A percentile compares a stretch with the other conserved stretches of the same genome.
phyloP scores from a whole-genome alignment of 2,888 invertebrate genomes.

The Megalurothrips usitatus region DNA sequence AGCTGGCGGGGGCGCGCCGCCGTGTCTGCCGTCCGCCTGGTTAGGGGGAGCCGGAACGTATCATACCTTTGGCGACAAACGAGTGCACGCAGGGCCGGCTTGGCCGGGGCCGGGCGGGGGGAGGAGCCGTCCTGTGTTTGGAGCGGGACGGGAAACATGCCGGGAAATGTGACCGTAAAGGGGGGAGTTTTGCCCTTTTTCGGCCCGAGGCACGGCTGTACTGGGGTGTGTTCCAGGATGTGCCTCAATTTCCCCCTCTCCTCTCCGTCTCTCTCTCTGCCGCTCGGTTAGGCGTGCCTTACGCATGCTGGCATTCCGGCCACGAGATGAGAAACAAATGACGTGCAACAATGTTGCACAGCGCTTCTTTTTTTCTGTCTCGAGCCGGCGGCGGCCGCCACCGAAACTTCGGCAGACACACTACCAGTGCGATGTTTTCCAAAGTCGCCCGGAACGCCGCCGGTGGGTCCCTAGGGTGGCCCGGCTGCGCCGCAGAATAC shows the following conservation, averaged over 20 bases:
- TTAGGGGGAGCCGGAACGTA: background rate
- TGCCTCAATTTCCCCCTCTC: slow-evolving; percentile 14
- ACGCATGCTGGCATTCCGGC: slow-evolving; percentile 10
- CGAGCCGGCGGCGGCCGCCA: background rate
- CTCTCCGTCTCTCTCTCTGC: too few relatives aligned
- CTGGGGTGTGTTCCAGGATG: background rate
- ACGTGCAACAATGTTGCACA: too few relatives aligned
- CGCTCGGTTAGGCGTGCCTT: background rate
- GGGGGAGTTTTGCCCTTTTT: background rate
- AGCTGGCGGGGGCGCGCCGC: too few relatives aligned
- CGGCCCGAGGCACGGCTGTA: background rate
- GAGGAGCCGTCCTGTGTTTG: too few relatives aligned
- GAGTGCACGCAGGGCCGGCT: background rate
- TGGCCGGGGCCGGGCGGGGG: too few relatives aligned
- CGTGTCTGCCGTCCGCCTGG: background rate
- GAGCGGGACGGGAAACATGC: too few relatives aligned
- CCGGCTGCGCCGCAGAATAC: background rate
- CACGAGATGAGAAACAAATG: slow-evolving; percentile 20
- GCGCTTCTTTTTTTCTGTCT: slow-evolving; percentile 6
- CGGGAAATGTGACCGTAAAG: too few relatives aligned
- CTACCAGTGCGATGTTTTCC: background rate
- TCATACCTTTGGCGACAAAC: background rate
- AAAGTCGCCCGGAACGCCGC: background rate
- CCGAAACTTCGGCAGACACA: background rate
- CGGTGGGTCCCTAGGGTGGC: background rate